Base-by-base conservation (phyloP, 2,888 invertebrate genomes). In the Plebejus melissa region DNA sequence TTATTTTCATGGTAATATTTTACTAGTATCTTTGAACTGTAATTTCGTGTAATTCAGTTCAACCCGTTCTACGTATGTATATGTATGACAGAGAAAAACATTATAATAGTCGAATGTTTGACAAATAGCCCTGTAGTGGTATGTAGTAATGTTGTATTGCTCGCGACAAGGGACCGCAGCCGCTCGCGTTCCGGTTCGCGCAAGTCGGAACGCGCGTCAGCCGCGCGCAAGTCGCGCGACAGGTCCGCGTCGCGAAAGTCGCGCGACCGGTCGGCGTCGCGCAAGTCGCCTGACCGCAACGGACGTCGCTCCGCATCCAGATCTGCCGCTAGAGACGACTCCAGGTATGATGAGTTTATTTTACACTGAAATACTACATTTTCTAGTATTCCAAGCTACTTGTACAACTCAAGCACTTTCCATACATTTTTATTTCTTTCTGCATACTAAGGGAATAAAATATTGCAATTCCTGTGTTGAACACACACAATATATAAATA, bases 141-240 rank as follows among this genome's bases (percentile, higher is more conserved):
- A 74, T 80, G 58, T 75, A 75, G 74, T 70, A 57, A 75, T 74
- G 74, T 78, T 46, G 57, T 70, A 76, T 82, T 81, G 79, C 77
- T 78, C 80, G 80, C 83, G 81, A 79, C 77, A 50, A 92, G 93
- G 90, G 90, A 87, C 78, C 89, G 90, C 88, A 91, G 91, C 84
- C 87, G 89, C 60, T 89, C 91, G 60, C 84, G 86, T 46, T 90
- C 88, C 74, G 83, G 84, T 60, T 82, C 87, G 65, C 86, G 84
- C 78, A 84, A 84, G 80, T 84, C 86, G 70, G 84, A 83, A 22
- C 85, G 86, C 16, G 86, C 86, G 77, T 85, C 87, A 22, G 80
- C 79, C 78, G 78, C 85, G 32, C 85, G 85, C 13, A 82, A 82
- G 75, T 86, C 89, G 50, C 82, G 79, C 50, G 81, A 80, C 74